Evolutionary conservation across 2,113 vertebrate species (phyloP).

Genomic region (Hemiscyllium ocellatum): DNA sequence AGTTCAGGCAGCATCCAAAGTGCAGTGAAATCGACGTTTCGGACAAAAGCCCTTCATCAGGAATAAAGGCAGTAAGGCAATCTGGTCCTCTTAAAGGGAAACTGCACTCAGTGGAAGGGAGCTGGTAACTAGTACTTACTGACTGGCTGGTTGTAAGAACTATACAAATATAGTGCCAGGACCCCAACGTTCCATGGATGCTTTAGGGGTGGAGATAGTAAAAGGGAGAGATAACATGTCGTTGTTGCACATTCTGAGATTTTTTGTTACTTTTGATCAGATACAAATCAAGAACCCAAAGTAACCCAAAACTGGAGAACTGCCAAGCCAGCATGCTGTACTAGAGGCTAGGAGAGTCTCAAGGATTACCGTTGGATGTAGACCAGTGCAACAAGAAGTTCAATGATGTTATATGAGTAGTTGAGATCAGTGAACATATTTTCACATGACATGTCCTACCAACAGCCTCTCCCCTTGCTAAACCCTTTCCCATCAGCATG

Average conservation of each 20-base stretch:
- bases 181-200: not conserved
- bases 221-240: not conserved
- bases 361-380: not conserved
- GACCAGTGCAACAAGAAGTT: not conserved
- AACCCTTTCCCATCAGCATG: too few species aligned
- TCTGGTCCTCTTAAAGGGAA: not conserved
- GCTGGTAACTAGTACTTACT: not conserved
- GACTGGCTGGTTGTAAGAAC: too few species aligned
- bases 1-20: too few species aligned
- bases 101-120: not conserved
- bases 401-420: too few species aligned
- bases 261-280: not conserved
- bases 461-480: too few species aligned
- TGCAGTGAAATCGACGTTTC: too few species aligned
- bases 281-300: not conserved
- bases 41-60: too few species aligned
- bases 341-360: not conserved
- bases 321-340: not conserved
- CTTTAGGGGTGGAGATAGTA: not conserved
- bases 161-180: not conserved
- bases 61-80: too few species aligned
- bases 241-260: not conserved
- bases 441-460: not conserved
- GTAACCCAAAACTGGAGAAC: not conserved
- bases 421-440: not conserved